Conservation (phyloP, 2,113 vertebrate genomes). For the Colaptes auratus region DNA sequence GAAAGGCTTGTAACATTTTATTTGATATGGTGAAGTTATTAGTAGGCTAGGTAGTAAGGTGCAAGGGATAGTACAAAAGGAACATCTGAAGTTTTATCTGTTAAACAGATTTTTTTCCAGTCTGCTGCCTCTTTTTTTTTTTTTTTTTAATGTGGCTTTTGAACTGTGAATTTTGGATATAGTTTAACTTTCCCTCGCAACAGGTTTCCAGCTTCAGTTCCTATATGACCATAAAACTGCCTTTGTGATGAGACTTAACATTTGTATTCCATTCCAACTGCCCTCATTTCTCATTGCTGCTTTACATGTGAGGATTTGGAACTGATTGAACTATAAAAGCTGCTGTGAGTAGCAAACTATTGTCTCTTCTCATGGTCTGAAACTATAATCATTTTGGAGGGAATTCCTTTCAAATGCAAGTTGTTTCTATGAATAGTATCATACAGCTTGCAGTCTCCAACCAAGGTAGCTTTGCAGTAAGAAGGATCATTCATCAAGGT, state of each 20-base stretch:
- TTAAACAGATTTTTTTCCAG: conserved; percentile 17
- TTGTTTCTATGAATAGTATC: background rate
- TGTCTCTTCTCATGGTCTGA: background rate
- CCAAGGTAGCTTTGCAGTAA: background rate
- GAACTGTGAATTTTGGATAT: background rate
- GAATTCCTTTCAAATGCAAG: background rate
- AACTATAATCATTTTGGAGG: background rate
- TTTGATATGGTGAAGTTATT: background rate
- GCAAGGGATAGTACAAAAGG: background rate
- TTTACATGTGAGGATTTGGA: background rate
- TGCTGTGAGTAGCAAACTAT: background rate
- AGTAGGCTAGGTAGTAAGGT: background rate
- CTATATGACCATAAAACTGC: background rate
- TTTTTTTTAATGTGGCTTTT: background rate
- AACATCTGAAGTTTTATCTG: background rate
- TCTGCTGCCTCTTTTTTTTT: background rate
- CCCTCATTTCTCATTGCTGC: background rate
- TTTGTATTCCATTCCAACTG: background rate
- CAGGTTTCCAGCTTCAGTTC: background rate
- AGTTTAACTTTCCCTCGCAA: background rate
- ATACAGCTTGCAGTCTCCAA: background rate
- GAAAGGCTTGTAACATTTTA: background rate
- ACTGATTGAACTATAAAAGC: background rate
- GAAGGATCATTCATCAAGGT: background rate
- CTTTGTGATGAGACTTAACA: background rate